phyloP scores from a whole-genome alignment of 2,888 invertebrate species.

The Sminthurides aquaticus region DNA sequence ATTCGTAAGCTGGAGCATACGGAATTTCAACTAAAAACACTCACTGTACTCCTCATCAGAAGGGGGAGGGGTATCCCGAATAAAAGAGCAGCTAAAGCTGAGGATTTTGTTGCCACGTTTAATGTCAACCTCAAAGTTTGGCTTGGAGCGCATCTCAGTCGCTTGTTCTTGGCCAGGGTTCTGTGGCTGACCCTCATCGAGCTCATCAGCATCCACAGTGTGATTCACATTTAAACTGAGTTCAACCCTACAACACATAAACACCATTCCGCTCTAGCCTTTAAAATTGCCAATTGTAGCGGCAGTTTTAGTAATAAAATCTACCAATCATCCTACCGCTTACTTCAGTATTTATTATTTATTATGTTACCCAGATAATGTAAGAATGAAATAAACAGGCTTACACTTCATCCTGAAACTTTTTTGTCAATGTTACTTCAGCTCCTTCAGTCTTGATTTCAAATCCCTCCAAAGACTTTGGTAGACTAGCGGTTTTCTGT shows the following conservation, averaged over 20 bases:
- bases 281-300: too few species aligned
- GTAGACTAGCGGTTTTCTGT: constrained; percentile 61
- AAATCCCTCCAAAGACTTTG: constrained; percentile 74
- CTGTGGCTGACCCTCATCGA: constrained; percentile 47
- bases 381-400: too few species aligned
- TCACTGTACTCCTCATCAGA: constrained; percentile 46
- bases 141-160: constrained; percentile 80
- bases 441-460: constrained; percentile 69
- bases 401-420: constrained; percentile 56
- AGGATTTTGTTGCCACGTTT: constrained; percentile 67
- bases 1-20: not conserved
- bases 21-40: constrained; percentile 20
- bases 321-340: too few species aligned
- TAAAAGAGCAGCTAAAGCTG: constrained; percentile 76
- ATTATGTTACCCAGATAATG: too few species aligned
- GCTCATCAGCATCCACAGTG: constrained; percentile 72
- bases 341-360: too few species aligned
- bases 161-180: constrained; percentile 57
- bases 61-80: constrained; percentile 52
- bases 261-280: too few species aligned
- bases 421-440: constrained; percentile 66
- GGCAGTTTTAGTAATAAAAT: too few species aligned
- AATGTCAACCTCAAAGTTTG: constrained; percentile 83
- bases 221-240: constrained; percentile 89
- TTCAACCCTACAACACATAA: constrained; percentile 61